These are phyloP conservation scores for Microtus pennsylvanicus DNA, from an alignment of 2,113 vertebrate species.

Conservation along the genomic window DNA sequence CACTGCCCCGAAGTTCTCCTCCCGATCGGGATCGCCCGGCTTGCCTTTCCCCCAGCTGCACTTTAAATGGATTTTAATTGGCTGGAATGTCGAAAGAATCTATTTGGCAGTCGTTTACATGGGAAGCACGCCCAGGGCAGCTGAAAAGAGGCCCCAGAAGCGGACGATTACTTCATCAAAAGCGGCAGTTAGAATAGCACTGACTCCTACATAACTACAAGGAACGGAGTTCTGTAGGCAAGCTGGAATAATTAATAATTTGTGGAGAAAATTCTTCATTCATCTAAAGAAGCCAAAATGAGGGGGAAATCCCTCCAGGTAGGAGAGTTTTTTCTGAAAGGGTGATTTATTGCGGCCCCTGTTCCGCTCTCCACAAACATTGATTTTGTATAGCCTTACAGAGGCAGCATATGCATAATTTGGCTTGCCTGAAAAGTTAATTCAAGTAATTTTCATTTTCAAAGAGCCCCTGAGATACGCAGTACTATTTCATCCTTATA, in stretches of 20 bases:
- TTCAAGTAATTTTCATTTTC: conserved; percentile 82
- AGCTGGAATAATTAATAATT: conserved; percentile 85
- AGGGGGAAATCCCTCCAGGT: conserved; percentile 16
- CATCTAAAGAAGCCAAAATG: conserved; percentile 64
- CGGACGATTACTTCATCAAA: conserved; percentile 90
- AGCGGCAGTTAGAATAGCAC: conserved; percentile 84
- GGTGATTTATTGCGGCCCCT: conserved; percentile 55
- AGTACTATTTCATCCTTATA: conserved; percentile 69
- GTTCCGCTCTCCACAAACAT: conserved; percentile 75
- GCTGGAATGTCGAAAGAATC: conserved; percentile 91
- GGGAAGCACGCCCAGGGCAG: conserved; percentile 92
- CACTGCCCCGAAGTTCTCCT: conserved; percentile 80
- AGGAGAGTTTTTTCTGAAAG: conserved; percentile 67
- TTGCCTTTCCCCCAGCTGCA: conserved; percentile 87
- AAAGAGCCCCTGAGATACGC: conserved; percentile 76
- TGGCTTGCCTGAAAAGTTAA: conserved; percentile 78
- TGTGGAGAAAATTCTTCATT: conserved; percentile 81
- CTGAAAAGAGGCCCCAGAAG: conserved; percentile 89
- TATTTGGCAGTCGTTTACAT: conserved; percentile 92
- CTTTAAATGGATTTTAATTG: conserved; percentile 91
- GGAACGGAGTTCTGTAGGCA: conserved; percentile 79
- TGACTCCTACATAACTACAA: conserved; percentile 85
- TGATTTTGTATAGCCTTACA: conserved; percentile 80
- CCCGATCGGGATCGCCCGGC: conserved; percentile 78
- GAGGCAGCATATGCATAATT: conserved; percentile 71